Evolutionary conservation across 2,797 vertebrate species (phyloP).

Genomic region (Chelidonichthys spinosus): DNA sequence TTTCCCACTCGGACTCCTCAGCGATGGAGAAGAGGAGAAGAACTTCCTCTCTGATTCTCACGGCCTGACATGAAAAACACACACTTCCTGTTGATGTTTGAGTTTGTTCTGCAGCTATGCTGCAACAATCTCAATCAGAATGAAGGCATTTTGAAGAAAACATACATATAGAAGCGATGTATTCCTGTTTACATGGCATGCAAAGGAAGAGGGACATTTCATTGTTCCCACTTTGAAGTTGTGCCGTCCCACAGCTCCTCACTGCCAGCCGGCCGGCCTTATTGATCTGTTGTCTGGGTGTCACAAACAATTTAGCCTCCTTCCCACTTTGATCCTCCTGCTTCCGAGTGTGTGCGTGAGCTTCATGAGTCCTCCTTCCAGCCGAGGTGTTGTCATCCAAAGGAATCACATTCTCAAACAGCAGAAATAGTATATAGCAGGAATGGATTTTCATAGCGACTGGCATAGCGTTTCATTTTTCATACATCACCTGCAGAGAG

Average conservation of each 20-base stretch:
- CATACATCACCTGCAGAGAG: slow-evolving; percentile 1
- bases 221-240: slow-evolving; percentile 37
- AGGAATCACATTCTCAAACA: background rate
- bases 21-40: background rate
- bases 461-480: background rate
- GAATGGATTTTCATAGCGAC: background rate
- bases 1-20: background rate
- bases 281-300: slow-evolving; percentile 65
- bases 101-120: background rate
- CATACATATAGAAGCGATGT: slow-evolving; percentile 15
- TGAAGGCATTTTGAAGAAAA: background rate
- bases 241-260: background rate
- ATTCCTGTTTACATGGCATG: slow-evolving; percentile 21
- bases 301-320: slow-evolving; percentile 59
- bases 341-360: slow-evolving; percentile 33
- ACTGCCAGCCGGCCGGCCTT: slow-evolving; percentile 49
- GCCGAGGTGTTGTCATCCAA: slow-evolving; percentile 2
- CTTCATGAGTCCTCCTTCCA: slow-evolving; percentile 51
- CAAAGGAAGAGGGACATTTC: slow-evolving; percentile 23
- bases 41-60: slow-evolving; percentile 7
- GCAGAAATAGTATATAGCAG: no score
- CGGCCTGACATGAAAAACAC: slow-evolving; percentile 15
- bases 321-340: slow-evolving; percentile 36
- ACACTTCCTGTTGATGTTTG: slow-evolving; percentile 8
- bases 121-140: background rate